These are phyloP conservation scores for Gila orcuttii DNA, from an alignment of 2,113 vertebrate genomes.

Conservation along the genomic window DNA sequence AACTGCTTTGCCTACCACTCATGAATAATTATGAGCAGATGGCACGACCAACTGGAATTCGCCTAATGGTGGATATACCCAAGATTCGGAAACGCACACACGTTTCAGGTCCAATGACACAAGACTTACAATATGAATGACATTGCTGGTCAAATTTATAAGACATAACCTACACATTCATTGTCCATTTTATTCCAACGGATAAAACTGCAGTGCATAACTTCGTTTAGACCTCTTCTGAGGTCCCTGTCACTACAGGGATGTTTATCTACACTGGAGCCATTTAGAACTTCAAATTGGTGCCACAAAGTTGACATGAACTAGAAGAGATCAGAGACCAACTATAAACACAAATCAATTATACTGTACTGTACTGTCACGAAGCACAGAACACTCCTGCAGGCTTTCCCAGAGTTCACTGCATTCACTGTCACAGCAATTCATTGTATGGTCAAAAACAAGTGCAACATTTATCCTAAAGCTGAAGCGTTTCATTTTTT, in stretches of 20 bases:
- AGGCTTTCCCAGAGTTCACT: slow-evolving; percentile 13
- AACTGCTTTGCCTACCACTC: neutral
- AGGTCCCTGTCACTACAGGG: neutral
- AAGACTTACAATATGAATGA: neutral
- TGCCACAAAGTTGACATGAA: neutral
- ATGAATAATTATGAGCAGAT: slow-evolving; percentile 26
- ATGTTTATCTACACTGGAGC: neutral
- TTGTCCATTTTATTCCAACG: neutral
- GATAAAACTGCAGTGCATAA: too few species aligned
- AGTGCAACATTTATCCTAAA: neutral
- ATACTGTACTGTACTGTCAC: neutral
- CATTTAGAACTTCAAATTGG: neutral
- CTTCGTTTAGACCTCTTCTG: neutral
- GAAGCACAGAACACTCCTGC: neutral
- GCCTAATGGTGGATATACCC: neutral
- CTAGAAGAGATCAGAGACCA: neutral
- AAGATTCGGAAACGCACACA: neutral
- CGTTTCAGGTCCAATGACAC: neutral
- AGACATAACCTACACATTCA: neutral
- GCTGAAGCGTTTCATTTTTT: neutral
- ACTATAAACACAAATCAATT: slow-evolving; percentile 23
- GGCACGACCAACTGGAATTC: neutral
- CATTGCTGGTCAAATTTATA: neutral
- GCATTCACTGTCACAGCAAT: neutral
- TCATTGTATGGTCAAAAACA: neutral